Base-by-base conservation (phyloP, 2,797 vertebrate species). In the Gobio occitaniae region DNA sequence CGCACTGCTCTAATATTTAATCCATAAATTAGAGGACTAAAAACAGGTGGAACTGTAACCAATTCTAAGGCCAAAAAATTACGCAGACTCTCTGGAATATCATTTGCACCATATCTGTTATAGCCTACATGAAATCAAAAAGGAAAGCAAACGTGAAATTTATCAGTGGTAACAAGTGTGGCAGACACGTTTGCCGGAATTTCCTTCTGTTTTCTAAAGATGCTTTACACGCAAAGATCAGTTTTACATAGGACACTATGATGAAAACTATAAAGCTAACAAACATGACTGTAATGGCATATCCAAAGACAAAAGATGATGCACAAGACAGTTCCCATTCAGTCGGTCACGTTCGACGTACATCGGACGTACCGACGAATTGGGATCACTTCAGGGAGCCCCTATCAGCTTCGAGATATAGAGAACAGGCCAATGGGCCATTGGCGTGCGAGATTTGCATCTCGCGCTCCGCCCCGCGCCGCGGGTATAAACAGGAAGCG, bases 161-260 rank as follows among this genome's bases (percentile, higher is more conserved):
- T 0, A 86, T 15, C 2, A 89, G 75, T 6, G 84, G 82, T 0
- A 89, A 17, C 17, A 89, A 25, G 21, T 89, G 88, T 63, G 88
- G 88, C 10, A 87, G 59, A 87, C 88, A 86, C 0, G 86, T 89
- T 36, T 80, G 76, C 70, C 84, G 83, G 41, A 89, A 89, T 63
- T 80, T 89, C 6, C 10, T 89, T 77, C 78, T 89, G 76, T 63
- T 89, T 2, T 89, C 80, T 21, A 54, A 48, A 56, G 88, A 89
- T 70, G 16, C 15, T 69, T 61, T 85, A 70, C 88, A 87, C 10
- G 88, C 80, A 76, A 52, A 32, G 1, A 87, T 80, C 3, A 89
- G n/a, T n/a, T 78, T 66, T 7, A 83, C n/a, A 15, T 89, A 89
- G 2, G 86, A 87, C 21, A 83, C 15, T 9, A 89, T 48, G 9